phyloP scores from a whole-genome alignment of 2,888 invertebrate genomes.

The Ochropacha duplaris region DNA sequence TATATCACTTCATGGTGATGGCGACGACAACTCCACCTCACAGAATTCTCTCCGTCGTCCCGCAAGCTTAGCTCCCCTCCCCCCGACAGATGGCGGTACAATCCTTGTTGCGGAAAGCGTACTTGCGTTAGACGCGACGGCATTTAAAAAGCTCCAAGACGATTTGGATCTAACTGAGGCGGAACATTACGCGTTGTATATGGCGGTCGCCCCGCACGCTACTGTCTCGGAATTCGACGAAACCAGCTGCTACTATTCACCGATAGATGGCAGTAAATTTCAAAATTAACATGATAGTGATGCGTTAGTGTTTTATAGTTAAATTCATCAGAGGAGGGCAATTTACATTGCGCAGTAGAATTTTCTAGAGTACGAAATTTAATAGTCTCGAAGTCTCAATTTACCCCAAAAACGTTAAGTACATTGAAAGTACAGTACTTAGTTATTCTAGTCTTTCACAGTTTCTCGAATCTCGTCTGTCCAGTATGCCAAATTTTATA shows the following conservation, averaged over 20 bases:
- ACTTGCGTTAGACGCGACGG: constrained; percentile 67
- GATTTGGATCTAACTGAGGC: constrained; percentile 91
- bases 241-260: constrained; percentile 92
- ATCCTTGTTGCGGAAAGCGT: constrained; percentile 84
- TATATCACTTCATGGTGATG: constrained; percentile 86
- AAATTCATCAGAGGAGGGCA: no score
- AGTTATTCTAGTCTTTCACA: background rate
- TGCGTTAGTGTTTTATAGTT: background rate
- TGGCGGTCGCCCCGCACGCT: constrained; percentile 92
- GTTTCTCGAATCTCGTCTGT: constrained; percentile 10
- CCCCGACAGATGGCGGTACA: constrained; percentile 80
- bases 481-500: constrained; percentile 33
- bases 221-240: constrained; percentile 95
- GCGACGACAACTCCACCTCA: constrained; percentile 61
- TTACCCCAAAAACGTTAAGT: no score
- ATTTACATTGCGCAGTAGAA: no score
- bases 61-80: constrained; percentile 60
- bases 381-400: no score
- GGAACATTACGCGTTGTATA: constrained; percentile 94
- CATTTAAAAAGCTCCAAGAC: constrained; percentile 69
- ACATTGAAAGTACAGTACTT: background rate
- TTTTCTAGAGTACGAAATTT: no score
- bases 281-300: constrained; percentile 42
- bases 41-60: constrained; percentile 53
- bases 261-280: constrained; percentile 90